These are phyloP conservation scores for Petrocephalus zakoni DNA, from an alignment of 2,113 vertebrate species.

Conservation along the genomic window DNA sequence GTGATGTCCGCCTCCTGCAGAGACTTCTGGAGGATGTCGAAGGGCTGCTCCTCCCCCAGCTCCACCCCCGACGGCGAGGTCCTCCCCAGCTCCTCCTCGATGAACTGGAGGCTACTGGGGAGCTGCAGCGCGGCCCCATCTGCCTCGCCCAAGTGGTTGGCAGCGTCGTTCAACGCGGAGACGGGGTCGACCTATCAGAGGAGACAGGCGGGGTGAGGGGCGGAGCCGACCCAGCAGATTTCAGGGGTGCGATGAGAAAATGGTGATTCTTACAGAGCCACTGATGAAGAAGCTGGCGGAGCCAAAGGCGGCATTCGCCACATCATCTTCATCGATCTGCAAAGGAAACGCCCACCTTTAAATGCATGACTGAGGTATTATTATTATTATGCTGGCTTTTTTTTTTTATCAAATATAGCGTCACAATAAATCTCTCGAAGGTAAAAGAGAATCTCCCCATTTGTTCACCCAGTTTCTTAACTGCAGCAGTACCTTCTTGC, in stretches of 20 bases:
- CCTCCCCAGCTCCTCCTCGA: constrained; percentile 87
- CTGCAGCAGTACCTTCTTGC: not conserved
- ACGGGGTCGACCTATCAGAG: constrained; percentile 51
- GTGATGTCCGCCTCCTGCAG: constrained; percentile 97
- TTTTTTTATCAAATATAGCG: not conserved
- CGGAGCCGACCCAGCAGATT: not conserved
- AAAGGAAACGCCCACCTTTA: not conserved
- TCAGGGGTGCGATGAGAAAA: not conserved
- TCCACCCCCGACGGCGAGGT: constrained; percentile 74
- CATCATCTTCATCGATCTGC: constrained; percentile 79
- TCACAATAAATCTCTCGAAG: not conserved
- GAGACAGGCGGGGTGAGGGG: not conserved
- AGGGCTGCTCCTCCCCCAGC: constrained; percentile 91
- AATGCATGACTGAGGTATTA: not conserved
- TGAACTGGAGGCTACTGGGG: constrained; percentile 90
- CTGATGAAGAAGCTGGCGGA: constrained; percentile 85
- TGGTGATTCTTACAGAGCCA: constrained; percentile 68
- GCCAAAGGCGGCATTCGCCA: constrained; percentile 81
- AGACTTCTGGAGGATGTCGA: constrained; percentile 98
- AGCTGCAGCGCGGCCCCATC: constrained; percentile 80
- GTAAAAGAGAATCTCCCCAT: not conserved
- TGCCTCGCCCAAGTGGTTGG: constrained; percentile 73
- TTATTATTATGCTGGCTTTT: not conserved
- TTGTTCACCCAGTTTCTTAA: not conserved
- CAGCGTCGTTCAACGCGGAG: constrained; percentile 78